Evolutionary conservation across 1,140 invertebrate species (phyloP).

Genomic region (Acyrthosiphon pisum): DNA sequence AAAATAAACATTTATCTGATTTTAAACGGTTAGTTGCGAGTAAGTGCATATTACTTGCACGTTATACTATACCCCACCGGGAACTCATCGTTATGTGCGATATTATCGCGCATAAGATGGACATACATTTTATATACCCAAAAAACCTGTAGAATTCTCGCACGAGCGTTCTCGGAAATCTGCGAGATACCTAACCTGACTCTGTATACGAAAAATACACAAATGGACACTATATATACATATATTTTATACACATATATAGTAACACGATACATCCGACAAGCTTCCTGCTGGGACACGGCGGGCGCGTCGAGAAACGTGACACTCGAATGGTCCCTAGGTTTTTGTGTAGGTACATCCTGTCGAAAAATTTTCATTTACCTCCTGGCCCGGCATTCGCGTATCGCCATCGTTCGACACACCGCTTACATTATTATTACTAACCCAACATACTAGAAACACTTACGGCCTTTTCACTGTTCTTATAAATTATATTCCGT

Average conservation of each 20-base stretch:
- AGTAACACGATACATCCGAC: conserved; percentile 6
- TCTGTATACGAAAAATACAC: not conserved
- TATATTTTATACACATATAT: not conserved
- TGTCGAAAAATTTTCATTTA: not conserved
- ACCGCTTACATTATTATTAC: not conserved
- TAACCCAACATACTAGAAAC: not conserved
- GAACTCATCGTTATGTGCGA: not conserved
- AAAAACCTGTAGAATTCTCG: conserved; percentile 44
- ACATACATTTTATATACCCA: not conserved
- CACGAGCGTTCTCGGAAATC: conserved; percentile 34
- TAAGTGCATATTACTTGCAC: not conserved
- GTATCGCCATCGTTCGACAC: not conserved
- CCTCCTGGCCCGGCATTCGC: not conserved
- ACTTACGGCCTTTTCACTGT: not conserved
- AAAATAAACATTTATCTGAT: not conserved
- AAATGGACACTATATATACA: not conserved
- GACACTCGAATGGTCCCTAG: conserved; percentile 29
- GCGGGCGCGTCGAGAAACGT: conserved; percentile 21
- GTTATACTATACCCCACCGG: not conserved
- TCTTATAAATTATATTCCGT: not conserved
- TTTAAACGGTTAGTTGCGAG: not conserved
- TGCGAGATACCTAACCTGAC: not conserved
- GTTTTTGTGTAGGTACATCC: conserved; percentile 33
- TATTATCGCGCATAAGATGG: not conserved
- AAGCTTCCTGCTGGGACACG: conserved; percentile 41